Evolutionary conservation across 1,140 invertebrate species (phyloP).

Genomic region (Orussus abietinus): DNA sequence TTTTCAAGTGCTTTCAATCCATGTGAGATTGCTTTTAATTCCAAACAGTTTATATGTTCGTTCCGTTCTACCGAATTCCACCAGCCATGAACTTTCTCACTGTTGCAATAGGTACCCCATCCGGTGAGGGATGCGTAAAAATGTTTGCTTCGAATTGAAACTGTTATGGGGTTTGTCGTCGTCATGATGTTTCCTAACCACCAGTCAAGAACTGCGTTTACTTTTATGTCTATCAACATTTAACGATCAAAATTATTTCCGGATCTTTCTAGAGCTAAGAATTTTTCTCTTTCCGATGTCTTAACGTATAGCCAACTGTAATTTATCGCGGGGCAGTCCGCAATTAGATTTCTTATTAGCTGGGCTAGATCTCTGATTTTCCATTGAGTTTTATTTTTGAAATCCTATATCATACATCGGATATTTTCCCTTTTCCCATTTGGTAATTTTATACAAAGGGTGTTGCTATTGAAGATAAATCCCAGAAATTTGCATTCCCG

Average conservation of each 20-base stretch:
- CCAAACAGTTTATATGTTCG: no score
- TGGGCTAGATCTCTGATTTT: slow-evolving; percentile 5
- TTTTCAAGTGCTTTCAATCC: no score
- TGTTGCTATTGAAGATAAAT: no score
- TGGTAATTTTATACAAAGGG: slow-evolving; percentile 2
- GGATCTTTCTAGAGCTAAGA: background rate
- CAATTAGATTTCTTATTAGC: background rate
- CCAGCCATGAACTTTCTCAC: background rate
- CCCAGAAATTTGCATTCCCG: no score
- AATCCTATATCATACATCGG: no score
- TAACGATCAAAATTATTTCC: no score
- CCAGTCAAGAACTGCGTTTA: background rate
- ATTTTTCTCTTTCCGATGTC: slow-evolving; percentile 1
- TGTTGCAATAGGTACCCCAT: background rate
- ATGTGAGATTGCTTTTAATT: no score
- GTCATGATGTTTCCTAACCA: background rate
- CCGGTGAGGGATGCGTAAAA: slow-evolving; percentile 4
- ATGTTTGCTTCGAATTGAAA: background rate
- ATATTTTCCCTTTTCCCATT: background rate
- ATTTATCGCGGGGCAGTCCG: background rate
- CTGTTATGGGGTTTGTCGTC: background rate
- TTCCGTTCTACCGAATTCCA: no score
- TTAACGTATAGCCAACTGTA: slow-evolving; percentile 1
- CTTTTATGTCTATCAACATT: background rate
- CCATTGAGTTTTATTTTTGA: no score